Conservation (phyloP, 2,888 invertebrate species). For the Netelia virgata region DNA sequence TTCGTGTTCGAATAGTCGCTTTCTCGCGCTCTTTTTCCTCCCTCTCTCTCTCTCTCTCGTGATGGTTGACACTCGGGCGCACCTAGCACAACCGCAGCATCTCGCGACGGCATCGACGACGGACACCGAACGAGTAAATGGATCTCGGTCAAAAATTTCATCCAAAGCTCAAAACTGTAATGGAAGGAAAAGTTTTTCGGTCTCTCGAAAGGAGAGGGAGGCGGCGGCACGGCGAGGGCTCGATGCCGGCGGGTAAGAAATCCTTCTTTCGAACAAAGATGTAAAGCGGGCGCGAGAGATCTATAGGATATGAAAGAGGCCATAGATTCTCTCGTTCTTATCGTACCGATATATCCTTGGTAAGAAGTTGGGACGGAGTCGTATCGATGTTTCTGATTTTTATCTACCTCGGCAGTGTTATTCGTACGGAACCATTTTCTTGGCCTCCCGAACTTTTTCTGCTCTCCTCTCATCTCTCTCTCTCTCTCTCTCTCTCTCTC, state of each 20-base stretch:
- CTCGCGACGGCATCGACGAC: too few relatives aligned
- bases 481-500: background rate
- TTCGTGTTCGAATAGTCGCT: background rate
- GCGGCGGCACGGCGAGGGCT: constrained; percentile 5
- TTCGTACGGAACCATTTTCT: constrained; percentile 23
- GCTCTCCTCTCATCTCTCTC: background rate
- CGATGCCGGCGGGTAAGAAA: constrained; percentile 24
- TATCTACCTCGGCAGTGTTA: constrained; percentile 37
- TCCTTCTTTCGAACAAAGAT: constrained; percentile 22
- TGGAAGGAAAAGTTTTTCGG: constrained; percentile 36
- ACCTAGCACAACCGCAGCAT: constrained; percentile 20
- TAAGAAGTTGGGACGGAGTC: constrained; percentile 17
- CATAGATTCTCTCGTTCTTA: constrained; percentile 46
- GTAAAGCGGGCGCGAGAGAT: constrained; percentile 19
- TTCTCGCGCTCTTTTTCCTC: constrained; percentile 35
- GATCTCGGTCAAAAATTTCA: constrained; percentile 16
- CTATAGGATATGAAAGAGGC: constrained; percentile 19
- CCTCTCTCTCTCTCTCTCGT: background rate
- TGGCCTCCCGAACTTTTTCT: constrained; percentile 35
- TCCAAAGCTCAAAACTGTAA: constrained; percentile 20
- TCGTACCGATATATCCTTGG: constrained; percentile 47
- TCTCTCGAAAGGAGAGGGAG: background rate
- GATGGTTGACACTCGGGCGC: constrained; percentile 17
- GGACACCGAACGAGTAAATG: background rate
- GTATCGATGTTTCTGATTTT: constrained; percentile 54